A percentile compares a stretch with the other conserved stretches of the same genome.
These are phyloP conservation scores for Agrochola circellaris DNA, from an alignment of 2,888 invertebrate genomes.

Conservation along the genomic window DNA sequence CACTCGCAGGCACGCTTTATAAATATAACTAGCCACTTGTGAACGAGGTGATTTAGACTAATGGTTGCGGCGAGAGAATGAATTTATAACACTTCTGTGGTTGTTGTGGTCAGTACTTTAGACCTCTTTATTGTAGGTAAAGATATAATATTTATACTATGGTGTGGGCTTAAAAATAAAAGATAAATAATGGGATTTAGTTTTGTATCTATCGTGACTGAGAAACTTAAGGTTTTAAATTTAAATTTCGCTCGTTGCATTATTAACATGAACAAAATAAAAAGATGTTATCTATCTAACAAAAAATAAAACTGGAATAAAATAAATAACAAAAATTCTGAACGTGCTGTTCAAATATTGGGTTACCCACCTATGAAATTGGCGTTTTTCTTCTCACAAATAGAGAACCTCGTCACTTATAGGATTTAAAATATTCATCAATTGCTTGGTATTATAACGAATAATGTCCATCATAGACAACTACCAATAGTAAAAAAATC, in stretches of 20 bases:
- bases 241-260: background rate
- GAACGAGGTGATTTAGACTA: conserved; percentile 40
- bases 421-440: no score
- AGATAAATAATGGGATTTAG: background rate
- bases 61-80: conserved; percentile 38
- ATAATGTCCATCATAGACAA: no score
- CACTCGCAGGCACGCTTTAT: conserved; percentile 14
- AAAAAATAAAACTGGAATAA: background rate
- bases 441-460: no score
- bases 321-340: background rate
- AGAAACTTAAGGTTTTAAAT: no score
- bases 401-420: no score
- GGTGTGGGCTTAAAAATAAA: background rate
- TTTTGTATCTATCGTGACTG: background rate
- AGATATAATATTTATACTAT: conserved; percentile 1
- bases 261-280: background rate
- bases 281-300: background rate
- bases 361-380: no score
- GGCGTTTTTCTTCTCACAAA: no score
- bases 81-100: conserved; percentile 55
- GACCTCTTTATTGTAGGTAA: background rate
- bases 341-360: background rate
- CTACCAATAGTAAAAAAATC: no score
- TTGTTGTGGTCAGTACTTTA: conserved; percentile 19
- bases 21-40: conserved; percentile 24